Conservation (phyloP, 1,140 invertebrate genomes). For the Brachionus plicatilis region DNA sequence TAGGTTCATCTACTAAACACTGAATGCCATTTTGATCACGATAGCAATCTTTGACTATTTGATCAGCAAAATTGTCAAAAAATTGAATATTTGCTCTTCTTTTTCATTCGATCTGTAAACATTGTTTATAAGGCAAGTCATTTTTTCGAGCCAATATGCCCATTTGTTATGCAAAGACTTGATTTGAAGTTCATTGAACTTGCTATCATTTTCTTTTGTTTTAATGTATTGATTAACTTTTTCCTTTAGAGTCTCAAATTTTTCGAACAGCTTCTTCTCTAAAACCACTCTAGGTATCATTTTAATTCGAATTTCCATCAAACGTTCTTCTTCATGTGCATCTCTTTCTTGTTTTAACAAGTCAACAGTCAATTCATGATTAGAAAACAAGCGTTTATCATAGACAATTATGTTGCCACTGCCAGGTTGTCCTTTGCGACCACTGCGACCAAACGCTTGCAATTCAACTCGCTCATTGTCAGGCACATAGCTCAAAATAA, state of each 20-base stretch:
- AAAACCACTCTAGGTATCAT: background rate
- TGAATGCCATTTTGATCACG: background rate
- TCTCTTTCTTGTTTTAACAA: background rate
- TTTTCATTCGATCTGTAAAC: background rate
- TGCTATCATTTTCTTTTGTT: background rate
- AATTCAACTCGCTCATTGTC: background rate
- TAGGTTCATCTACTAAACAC: background rate
- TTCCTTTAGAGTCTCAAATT: background rate
- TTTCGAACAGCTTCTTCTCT: background rate
- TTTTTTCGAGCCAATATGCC: background rate
- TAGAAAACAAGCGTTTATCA: background rate
- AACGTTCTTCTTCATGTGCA: background rate
- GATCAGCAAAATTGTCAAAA: background rate
- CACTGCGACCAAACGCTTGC: background rate
- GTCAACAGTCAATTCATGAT: background rate
- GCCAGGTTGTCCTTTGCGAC: background rate
- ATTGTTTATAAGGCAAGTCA: background rate
- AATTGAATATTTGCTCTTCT: background rate
- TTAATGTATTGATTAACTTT: background rate
- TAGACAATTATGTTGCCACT: background rate
- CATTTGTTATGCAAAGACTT: conserved; percentile 13
- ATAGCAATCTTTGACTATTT: background rate
- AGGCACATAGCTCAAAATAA: background rate
- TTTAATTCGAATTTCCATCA: background rate
- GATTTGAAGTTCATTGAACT: background rate